Percentiles rank a stretch among this genome's conserved stretches.
These are phyloP conservation scores for Holothuria leucospilota DNA, from an alignment of 53 echinoderm and acorn worm genomes.

Conservation along the genomic window DNA sequence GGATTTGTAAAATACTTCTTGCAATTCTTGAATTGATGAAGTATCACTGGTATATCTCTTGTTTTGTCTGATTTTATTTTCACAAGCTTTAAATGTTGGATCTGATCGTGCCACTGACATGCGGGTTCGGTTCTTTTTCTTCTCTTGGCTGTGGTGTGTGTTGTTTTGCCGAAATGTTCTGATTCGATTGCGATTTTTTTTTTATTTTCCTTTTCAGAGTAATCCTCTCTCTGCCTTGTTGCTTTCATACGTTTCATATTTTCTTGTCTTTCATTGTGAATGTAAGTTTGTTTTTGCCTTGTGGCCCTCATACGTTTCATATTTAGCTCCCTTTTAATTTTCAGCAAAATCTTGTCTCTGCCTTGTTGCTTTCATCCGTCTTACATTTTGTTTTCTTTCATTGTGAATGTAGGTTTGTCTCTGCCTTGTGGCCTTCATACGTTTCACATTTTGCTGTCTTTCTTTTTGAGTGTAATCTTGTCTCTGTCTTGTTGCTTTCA, in stretches of 20 bases:
- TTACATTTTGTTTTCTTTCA: background rate
- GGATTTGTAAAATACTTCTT: constrained; percentile 25
- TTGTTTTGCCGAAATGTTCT: no score
- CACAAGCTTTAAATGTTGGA: no score
- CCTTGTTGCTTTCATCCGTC: background rate
- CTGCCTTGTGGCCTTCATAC: background rate
- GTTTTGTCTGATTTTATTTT: constrained; percentile 1
- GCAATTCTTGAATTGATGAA: constrained; percentile 10
- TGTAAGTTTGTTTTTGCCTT: background rate
- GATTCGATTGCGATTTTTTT: no score
- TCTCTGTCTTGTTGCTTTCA: background rate
- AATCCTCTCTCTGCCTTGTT: background rate
- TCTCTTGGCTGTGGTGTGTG: background rate
- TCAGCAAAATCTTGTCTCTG: background rate
- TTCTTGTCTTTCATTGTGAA: background rate
- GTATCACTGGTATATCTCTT: background rate
- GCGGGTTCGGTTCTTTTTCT: background rate
- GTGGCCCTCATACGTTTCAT: constrained; percentile 9
- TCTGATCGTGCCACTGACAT: constrained; percentile 9
- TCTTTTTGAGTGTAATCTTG: background rate
- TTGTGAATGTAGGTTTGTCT: background rate
- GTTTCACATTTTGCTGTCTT: background rate
- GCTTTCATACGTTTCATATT: background rate
- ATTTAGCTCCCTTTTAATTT: background rate
- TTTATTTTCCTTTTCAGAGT: no score